Percentiles rank a stretch among this genome's conserved stretches.
These are phyloP conservation scores for Etheostoma cragini DNA, from an alignment of 2,113 vertebrate species.

Conservation along the genomic window DNA sequence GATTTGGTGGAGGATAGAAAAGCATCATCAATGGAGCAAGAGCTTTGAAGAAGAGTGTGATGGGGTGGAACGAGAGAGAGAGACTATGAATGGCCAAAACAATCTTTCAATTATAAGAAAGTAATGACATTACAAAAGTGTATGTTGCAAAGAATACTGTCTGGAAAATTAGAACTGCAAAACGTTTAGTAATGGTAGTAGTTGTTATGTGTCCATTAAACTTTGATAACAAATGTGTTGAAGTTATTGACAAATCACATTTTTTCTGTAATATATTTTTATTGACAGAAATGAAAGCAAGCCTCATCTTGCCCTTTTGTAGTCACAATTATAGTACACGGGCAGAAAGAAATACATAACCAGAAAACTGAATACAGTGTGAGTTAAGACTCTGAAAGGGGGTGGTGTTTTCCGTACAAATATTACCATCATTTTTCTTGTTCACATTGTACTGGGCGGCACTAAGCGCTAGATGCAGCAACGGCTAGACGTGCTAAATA, in stretches of 20 bases:
- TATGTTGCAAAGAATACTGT: neutral
- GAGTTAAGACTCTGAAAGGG: neutral
- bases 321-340: slow-evolving; percentile 29
- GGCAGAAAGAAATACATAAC: slow-evolving; percentile 15
- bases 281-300: slow-evolving; percentile 50
- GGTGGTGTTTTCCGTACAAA: neutral
- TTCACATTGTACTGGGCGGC: neutral
- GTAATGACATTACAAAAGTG: slow-evolving; percentile 19
- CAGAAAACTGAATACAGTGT: neutral
- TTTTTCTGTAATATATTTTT: slow-evolving; percentile 49
- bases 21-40: slow-evolving; percentile 47
- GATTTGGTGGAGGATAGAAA: slow-evolving; percentile 68
- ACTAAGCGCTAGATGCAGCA: no score
- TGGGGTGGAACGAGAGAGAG: slow-evolving; percentile 18
- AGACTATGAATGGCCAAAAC: slow-evolving; percentile 22
- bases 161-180: neutral
- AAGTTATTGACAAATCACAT: neutral
- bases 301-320: slow-evolving; percentile 35
- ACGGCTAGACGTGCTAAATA: no score
- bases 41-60: slow-evolving; percentile 30
- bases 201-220: neutral
- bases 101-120: slow-evolving; percentile 42
- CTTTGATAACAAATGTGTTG: neutral
- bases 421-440: neutral
- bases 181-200: neutral